A percentile compares a stretch with the other conserved stretches of the same genome.
These are phyloP conservation scores for Nannoperca australis DNA, from an alignment of 2,797 vertebrate species.

Conservation along the genomic window DNA sequence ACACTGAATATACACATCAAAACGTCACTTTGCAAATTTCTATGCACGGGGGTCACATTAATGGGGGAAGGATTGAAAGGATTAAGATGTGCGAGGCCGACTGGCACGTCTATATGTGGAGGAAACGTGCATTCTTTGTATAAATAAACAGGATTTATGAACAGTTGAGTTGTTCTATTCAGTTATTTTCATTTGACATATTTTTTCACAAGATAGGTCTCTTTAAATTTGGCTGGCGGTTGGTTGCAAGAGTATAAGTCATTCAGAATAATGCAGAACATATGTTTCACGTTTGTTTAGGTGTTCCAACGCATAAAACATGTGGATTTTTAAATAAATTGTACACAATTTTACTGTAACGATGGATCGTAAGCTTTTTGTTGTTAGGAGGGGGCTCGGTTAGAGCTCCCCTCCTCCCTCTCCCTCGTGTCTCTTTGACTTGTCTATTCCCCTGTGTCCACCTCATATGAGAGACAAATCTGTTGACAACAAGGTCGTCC, in stretches of 20 bases:
- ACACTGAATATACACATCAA: slow-evolving; percentile 22
- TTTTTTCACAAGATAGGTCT: not conserved
- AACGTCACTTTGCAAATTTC: slow-evolving; percentile 28
- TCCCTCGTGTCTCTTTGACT: slow-evolving; percentile 61
- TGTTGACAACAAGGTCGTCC: slow-evolving; percentile 83
- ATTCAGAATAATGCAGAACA: not conserved
- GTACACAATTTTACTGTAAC: slow-evolving; percentile 37
- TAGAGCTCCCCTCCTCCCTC: not conserved
- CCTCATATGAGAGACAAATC: slow-evolving; percentile 78
- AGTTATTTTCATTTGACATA: too few species aligned
- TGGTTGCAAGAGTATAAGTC: not conserved
- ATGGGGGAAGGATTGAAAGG: slow-evolving; percentile 16
- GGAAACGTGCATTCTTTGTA: not conserved
- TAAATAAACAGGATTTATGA: not conserved
- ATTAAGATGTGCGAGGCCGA: slow-evolving; percentile 27
- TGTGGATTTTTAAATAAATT: slow-evolving; percentile 16
- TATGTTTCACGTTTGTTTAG: not conserved
- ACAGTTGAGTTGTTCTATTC: not conserved
- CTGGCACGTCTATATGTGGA: not conserved
- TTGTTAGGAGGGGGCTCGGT: not conserved
- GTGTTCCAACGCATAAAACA: not conserved
- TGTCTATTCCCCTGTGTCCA: slow-evolving; percentile 66
- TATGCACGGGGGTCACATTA: slow-evolving; percentile 29
- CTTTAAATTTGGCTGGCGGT: not conserved
- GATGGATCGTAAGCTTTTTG: slow-evolving; percentile 30